Conservation (phyloP, 2,888 invertebrate genomes). For the Acanthosepion lycidas region DNA sequence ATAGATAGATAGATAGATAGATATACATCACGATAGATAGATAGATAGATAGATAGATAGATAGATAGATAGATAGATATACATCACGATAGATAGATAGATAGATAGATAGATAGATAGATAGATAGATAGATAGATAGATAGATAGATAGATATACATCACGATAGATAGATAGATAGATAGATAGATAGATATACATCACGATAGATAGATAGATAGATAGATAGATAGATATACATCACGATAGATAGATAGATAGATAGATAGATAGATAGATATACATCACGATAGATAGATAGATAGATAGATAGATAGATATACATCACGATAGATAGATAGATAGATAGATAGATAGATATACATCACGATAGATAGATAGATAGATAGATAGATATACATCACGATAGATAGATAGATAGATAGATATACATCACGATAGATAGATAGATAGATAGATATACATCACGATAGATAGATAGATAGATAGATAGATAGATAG, state of each 20-base stretch:
- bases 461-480: neutral
- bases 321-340: neutral
- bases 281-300: neutral
- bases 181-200: neutral
- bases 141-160: no score
- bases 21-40: neutral
- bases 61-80: neutral
- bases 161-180: neutral
- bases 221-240: neutral
- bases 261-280: no score
- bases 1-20: neutral
- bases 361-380: no score
- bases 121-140: no score
- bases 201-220: neutral
- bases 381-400: constrained; percentile 40
- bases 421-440: neutral
- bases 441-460: neutral
- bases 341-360: neutral
- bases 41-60: neutral
- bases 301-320: neutral
- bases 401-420: constrained; percentile 33
- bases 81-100: no score
- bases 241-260: neutral
- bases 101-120: no score
- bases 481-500: neutral